Evolutionary conservation across 2,888 invertebrate species (phyloP), one percentile per base, ranked within the genome.

Genomic region (Lepidochrysops patricia): DNA sequence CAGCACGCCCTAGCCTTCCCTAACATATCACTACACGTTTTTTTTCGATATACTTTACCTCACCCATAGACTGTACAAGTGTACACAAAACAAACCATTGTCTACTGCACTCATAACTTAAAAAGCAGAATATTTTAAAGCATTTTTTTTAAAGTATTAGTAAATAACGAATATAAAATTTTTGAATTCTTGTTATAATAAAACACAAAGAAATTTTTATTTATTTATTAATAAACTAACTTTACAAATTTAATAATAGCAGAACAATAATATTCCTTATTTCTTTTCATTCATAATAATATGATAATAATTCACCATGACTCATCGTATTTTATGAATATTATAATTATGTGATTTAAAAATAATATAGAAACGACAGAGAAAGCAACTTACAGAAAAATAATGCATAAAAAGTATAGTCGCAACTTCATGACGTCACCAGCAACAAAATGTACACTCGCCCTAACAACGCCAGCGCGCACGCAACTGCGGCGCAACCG

Each of bases 241-340:
- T 89, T 89, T 89, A 89, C 88, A 88, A 89, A 89, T 89, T 87
- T 88, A 89, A 89, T 89, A 89, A 89, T 89, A 89, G 89, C 88
- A 84, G 88, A 89, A 89, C 88, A 89, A 89, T 89, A 89, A 88
- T 89, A 88, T 88, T 89, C 87, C 87, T 88, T 88, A 88, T 88
- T 88, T 88, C 82, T 87, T 88, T 84, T 86, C 85, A 87, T 87
- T 87, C 87, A 86, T 88, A 86, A 85, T 87, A 87, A 89, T 89
- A 82, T 88, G 80, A 80, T 79, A 79, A 79, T 79, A 80, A 79
- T 79, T 78, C 80, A 79, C 79, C 80, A 75, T 80, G 89, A 89
- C 88, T 88, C 85, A 82, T 85, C 86, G 81, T 80, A 85, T 79
- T 84, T 83, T 84, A 86, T 82, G 83, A 83, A 86, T 86, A 43